Evolutionary conservation across 2,888 invertebrate species (phyloP).

Genomic region (Tipula unca): DNA sequence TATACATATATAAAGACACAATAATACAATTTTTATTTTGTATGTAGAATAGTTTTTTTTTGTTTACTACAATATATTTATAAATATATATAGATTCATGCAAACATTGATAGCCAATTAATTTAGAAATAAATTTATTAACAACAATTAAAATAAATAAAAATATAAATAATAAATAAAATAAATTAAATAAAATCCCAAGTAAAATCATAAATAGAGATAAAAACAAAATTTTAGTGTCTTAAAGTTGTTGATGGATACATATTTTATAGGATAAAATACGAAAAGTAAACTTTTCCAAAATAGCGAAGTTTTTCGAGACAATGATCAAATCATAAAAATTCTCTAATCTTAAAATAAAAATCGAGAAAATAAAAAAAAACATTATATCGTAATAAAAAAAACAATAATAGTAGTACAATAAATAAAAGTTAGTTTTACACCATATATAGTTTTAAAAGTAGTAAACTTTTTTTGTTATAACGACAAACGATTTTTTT

Average conservation of each 20-base stretch:
- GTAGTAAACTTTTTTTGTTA: background rate
- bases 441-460: background rate
- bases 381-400: background rate
- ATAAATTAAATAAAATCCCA: background rate
- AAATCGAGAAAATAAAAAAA: background rate
- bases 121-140: background rate
- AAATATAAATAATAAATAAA: background rate
- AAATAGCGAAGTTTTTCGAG: background rate
- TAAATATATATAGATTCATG: background rate
- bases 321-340: background rate
- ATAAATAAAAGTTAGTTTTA: background rate
- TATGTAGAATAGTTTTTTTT: background rate
- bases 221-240: background rate
- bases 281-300: background rate
- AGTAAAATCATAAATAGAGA: background rate
- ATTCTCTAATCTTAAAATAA: background rate
- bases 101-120: slow-evolving; percentile 9
- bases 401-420: background rate
- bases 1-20: background rate
- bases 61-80: background rate
- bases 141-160: background rate
- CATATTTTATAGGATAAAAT: background rate
- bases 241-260: background rate
- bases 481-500: background rate
- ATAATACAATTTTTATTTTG: background rate